Base-by-base conservation (phyloP, 2,113 vertebrate species). In the Crotalus helleri region DNA sequence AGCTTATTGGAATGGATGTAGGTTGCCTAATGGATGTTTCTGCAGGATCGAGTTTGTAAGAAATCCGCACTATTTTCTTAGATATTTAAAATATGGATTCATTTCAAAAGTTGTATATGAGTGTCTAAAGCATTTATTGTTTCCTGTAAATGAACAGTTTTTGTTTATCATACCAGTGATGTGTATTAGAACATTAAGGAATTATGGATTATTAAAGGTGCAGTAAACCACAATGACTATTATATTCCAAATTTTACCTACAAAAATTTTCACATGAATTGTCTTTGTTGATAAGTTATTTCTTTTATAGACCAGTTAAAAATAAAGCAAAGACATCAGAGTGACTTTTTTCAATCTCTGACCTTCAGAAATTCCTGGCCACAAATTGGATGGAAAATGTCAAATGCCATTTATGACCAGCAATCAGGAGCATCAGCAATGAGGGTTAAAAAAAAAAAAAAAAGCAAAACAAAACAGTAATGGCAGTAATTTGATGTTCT, bases 1-100 rank as follows among this genome's bases (percentile, higher is more conserved):
- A 11, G 57, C 93, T 61, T 96, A 86, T 92, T 96, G 64, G 81
- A 96, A 95, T 93, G 4, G 17, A 55, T 95, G 39, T 90, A 94
- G 89, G 33, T 87, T 5, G 85, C 19, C 93, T 17, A 94, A 26
- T 53, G 33, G 12, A 55, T 95, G 93, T 91, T 46, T 92, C 61
- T 93, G 29, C 85, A 91, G 69, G 91, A 94, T 92, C 64, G 54
- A 46, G 87, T 55, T 69, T 92, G 55, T 24, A n/a, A 74, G 21
- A 74, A 33, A 33, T 54, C 13, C 26, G 12, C 2, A 19, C 55
- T 29, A 2, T 21, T 49, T 26, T 46, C 15, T 54, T n/a, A 9
- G 1, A 4, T 91, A 55, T 4, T 46, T 90, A 88, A 29, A 88
- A 95, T 5, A 89, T 11, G 33, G 59, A 95, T 88, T 2, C 10